Evolutionary conservation across 2,797 vertebrate species (phyloP).

Genomic region (Bothrops alternatus): DNA sequence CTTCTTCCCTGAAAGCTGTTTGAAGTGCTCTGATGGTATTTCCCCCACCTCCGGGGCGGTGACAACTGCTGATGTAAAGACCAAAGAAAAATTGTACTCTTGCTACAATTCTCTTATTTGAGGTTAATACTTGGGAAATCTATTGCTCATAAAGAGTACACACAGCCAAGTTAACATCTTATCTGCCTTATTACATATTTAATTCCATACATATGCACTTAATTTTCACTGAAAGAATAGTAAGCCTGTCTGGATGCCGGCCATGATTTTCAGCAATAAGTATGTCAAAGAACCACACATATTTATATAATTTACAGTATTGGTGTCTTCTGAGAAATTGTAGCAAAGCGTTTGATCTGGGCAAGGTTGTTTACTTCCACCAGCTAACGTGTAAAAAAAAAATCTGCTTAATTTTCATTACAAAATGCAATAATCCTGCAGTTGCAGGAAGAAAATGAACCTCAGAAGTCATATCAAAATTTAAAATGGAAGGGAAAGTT

Average conservation of each 20-base stretch:
- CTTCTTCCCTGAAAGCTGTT: slow-evolving; percentile 63
- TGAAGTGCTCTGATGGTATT: slow-evolving; percentile 60
- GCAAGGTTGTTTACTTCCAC: background rate
- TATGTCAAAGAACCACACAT: background rate
- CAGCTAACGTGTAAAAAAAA: background rate
- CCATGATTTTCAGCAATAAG: background rate
- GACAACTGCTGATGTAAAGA: slow-evolving; percentile 63
- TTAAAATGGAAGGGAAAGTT: slow-evolving; percentile 64
- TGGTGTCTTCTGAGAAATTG: background rate
- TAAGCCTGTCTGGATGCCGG: background rate
- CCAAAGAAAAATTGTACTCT: slow-evolving; percentile 48
- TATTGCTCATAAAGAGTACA: background rate
- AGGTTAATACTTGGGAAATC: slow-evolving; percentile 43
- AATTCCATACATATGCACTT: background rate
- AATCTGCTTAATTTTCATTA: background rate
- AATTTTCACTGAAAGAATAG: background rate
- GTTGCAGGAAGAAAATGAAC: slow-evolving; percentile 68
- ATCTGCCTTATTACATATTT: background rate
- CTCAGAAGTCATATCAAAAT: slow-evolving; percentile 57
- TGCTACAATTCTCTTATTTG: slow-evolving; percentile 35
- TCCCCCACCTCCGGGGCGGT: slow-evolving; percentile 70
- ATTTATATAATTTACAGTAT: background rate
- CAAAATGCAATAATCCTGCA: slow-evolving; percentile 43
- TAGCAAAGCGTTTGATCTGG: background rate
- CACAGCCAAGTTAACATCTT: background rate